phyloP scores from a whole-genome alignment of 2,797 vertebrate genomes.

The Lophura swinhoii region DNA sequence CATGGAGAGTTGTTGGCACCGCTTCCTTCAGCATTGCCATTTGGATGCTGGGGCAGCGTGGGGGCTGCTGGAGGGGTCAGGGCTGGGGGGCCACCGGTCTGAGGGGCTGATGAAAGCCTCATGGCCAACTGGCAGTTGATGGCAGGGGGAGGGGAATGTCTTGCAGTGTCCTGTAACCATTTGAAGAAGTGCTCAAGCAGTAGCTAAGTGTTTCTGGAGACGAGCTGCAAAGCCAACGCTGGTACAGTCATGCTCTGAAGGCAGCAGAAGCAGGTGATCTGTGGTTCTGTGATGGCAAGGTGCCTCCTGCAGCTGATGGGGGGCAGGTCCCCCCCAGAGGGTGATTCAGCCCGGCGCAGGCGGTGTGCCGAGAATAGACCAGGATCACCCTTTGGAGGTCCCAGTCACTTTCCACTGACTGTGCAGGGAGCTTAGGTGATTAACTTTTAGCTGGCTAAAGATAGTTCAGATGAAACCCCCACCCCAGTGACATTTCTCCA shows the following conservation, averaged over 20 bases:
- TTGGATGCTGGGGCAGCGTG: background rate
- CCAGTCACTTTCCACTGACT: conserved; percentile 49
- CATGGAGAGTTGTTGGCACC: rapidly evolving
- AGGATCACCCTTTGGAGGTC: conserved; percentile 51
- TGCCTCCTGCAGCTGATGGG: background rate
- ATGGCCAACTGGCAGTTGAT: background rate
- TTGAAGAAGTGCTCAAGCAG: too few relatives aligned
- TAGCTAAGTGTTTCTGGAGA: background rate
- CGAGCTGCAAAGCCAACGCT: background rate
- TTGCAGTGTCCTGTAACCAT: background rate
- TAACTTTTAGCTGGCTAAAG: conserved; percentile 21
- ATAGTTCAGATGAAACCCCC: conserved; percentile 4
- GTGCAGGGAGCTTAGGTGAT: conserved; percentile 6
- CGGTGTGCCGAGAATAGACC: conserved; percentile 1
- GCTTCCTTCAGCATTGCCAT: background rate
- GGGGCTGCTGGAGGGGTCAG: background rate
- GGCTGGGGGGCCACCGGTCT: too few relatives aligned
- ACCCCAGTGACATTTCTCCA: conserved; percentile 1
- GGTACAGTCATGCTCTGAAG: background rate
- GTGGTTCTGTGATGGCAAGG: background rate
- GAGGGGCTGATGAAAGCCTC: background rate
- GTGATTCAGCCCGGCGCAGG: background rate
- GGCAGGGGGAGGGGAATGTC: background rate
- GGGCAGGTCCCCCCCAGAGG: background rate
- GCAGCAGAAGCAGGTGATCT: background rate